phyloP scores from a whole-genome alignment of 2,797 vertebrate species.

The Acropternis orthonyx region DNA sequence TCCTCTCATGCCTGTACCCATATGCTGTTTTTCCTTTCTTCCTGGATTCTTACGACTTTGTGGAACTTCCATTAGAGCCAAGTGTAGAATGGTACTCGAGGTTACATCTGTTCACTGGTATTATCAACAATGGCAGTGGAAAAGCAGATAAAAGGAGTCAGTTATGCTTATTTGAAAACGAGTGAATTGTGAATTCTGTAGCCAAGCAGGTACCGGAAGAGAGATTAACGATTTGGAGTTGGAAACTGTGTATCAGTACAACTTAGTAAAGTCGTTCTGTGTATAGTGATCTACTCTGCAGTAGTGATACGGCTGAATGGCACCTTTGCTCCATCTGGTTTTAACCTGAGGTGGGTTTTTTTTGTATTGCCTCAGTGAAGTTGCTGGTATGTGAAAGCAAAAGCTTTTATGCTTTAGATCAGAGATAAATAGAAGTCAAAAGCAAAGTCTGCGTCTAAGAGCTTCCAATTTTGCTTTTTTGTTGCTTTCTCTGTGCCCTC shows the following conservation, averaged over 20 bases:
- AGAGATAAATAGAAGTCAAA: not conserved
- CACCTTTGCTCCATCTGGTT: not conserved
- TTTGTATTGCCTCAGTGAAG: not conserved
- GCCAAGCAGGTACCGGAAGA: not conserved
- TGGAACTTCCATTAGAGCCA: not conserved
- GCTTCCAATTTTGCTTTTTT: not conserved
- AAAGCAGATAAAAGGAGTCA: not conserved
- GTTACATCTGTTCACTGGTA: not conserved
- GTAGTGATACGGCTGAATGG: fast-evolving
- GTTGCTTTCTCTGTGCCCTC: not conserved
- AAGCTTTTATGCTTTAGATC: not conserved
- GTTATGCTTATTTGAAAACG: not conserved
- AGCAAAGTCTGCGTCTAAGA: not conserved
- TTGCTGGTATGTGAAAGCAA: not conserved
- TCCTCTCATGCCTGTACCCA: fast-evolving
- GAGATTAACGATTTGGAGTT: not conserved
- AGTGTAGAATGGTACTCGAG: not conserved
- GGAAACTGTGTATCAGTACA: not conserved
- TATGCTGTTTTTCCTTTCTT: not conserved
- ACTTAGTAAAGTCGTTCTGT: not conserved
- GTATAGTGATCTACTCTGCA: not conserved
- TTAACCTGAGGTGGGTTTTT: not conserved
- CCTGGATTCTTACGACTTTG: not conserved
- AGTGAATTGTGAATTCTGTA: not conserved
- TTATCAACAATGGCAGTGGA: not conserved